Evolutionary conservation across 2,888 invertebrate genomes (phyloP).

Genomic region (Punctoribates punctum): DNA sequence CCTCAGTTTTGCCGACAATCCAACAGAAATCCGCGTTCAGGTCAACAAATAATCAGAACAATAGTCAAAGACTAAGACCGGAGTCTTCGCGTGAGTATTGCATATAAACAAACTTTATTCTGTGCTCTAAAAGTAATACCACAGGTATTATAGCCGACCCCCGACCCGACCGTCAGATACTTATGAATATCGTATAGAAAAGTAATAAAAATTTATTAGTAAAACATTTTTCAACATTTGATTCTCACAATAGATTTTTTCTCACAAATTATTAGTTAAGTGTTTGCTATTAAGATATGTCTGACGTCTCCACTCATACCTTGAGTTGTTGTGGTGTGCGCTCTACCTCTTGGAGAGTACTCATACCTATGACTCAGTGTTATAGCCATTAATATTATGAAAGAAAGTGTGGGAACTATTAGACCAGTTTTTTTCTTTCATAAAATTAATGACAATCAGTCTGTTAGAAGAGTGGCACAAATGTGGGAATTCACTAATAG

Average conservation of each 20-base stretch:
- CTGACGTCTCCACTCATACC: neutral
- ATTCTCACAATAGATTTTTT: neutral
- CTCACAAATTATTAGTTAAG: neutral
- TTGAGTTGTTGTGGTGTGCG: neutral
- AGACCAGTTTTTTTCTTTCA: neutral
- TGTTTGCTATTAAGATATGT: neutral
- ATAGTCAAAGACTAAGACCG: neutral
- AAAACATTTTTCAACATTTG: neutral
- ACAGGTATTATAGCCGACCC: neutral
- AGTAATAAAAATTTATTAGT: neutral
- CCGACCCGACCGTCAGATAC: neutral
- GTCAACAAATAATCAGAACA: neutral
- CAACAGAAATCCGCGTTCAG: neutral
- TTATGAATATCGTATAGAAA: neutral
- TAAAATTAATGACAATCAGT: conserved; percentile 28
- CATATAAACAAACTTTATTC: neutral
- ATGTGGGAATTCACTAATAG: conserved; percentile 22
- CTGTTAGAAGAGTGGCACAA: neutral
- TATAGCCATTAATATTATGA: conserved; percentile 6
- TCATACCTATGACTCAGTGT: neutral
- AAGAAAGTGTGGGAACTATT: conserved; percentile 36
- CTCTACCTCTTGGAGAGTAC: neutral
- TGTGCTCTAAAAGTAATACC: neutral
- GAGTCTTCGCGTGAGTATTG: conserved; percentile 29
- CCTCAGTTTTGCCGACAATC: neutral